These are phyloP conservation scores for Ceratina australensis DNA, from an alignment of 1,140 invertebrate genomes.

Conservation along the genomic window DNA sequence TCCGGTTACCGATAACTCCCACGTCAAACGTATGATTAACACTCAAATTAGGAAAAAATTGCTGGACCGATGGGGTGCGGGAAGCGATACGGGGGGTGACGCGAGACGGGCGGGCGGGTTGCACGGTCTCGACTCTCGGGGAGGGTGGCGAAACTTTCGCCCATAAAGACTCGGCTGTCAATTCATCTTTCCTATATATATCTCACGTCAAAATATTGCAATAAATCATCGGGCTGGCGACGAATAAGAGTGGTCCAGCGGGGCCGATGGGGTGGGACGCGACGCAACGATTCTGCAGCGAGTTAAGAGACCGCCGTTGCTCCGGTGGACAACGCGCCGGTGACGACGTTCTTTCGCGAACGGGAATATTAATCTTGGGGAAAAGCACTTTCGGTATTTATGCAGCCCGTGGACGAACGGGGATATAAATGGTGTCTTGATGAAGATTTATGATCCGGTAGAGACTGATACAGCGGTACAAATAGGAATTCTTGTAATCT, in stretches of 20 bases:
- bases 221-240: slow-evolving; percentile 76
- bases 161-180: slow-evolving; percentile 76
- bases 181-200: slow-evolving; percentile 78
- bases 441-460: slow-evolving; percentile 33
- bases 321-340: slow-evolving; percentile 34
- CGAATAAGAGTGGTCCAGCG: slow-evolving; percentile 57
- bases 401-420: slow-evolving; percentile 27
- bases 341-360: slow-evolving; percentile 63
- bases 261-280: neutral
- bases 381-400: slow-evolving; percentile 51
- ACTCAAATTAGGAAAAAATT: slow-evolving; percentile 73
- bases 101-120: slow-evolving; percentile 23
- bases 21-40: slow-evolving; percentile 68
- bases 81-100: slow-evolving; percentile 10
- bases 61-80: slow-evolving; percentile 44
- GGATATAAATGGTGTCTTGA: slow-evolving; percentile 26
- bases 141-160: slow-evolving; percentile 74
- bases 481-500: neutral
- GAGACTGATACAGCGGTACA: neutral
- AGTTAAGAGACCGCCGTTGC: slow-evolving; percentile 52
- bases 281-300: slow-evolving; percentile 39
- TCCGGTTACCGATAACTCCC: slow-evolving; percentile 55
- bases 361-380: slow-evolving; percentile 75
- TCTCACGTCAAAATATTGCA: slow-evolving; percentile 79
- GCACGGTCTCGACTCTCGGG: slow-evolving; percentile 8